Evolutionary conservation across 2,797 vertebrate species (phyloP).

Genomic region (Brachymystax lenok): DNA sequence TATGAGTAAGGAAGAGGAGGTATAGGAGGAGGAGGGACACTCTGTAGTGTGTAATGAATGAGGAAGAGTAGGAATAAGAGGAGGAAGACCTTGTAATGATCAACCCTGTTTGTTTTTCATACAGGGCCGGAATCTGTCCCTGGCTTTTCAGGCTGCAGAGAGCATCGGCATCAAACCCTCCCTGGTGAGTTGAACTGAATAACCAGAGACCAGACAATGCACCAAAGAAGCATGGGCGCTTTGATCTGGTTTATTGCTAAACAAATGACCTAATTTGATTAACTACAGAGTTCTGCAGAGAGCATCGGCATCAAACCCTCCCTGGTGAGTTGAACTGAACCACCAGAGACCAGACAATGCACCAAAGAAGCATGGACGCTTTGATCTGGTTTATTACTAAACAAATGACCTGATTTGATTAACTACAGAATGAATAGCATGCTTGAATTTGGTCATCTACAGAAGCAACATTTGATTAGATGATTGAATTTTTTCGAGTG

Average conservation of each 20-base stretch:
- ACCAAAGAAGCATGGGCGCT: neutral
- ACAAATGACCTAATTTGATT: neutral
- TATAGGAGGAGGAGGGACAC: neutral
- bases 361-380: neutral
- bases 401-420: neutral
- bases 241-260: neutral
- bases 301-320: conserved; percentile 95
- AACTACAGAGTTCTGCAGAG: conserved; percentile 75
- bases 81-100: neutral
- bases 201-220: neutral
- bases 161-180: conserved; percentile 95
- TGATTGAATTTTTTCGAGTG: no score
- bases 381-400: neutral
- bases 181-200: conserved; percentile 82
- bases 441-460: neutral
- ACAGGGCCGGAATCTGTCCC: conserved; percentile 89
- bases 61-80: neutral
- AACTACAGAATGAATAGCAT: neutral
- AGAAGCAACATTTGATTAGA: neutral
- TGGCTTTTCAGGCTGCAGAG: conserved; percentile 96
- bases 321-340: conserved; percentile 82
- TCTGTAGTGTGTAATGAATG: neutral
- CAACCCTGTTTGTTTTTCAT: conserved; percentile 50
- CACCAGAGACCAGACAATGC: neutral
- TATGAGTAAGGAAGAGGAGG: neutral